Percentiles rank a stretch among this genome's conserved stretches.
Evolutionary conservation across 64 coral and sea anemone species (phyloP).

Genomic region (Platygyra sinensis): DNA sequence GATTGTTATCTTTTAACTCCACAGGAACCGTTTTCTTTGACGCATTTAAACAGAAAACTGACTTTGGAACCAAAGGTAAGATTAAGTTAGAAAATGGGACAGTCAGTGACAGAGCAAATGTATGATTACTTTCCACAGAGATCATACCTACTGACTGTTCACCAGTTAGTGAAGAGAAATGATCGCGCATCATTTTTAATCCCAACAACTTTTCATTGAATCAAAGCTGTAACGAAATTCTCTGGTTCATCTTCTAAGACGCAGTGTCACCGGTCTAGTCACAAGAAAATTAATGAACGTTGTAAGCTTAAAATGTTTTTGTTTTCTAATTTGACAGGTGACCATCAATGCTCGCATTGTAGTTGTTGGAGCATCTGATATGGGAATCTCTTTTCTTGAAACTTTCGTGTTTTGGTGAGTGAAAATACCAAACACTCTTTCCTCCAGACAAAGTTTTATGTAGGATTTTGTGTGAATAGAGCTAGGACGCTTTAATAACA

Average conservation of each 20-base stretch:
- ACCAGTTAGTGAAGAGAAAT: too few relatives aligned
- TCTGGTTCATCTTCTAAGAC: too few relatives aligned
- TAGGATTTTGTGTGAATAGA: too few relatives aligned
- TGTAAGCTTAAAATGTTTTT: neutral
- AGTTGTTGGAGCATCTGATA: constrained; percentile 93
- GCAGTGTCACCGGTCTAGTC: too few relatives aligned
- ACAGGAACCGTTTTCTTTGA: constrained; percentile 89
- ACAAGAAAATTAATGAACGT: neutral
- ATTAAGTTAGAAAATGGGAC: neutral
- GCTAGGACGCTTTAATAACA: too few relatives aligned
- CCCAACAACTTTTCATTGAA: too few relatives aligned
- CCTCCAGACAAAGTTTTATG: too few relatives aligned
- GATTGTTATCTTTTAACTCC: neutral
- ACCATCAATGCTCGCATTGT: constrained; percentile 96
- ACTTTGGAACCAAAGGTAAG: constrained; percentile 97
- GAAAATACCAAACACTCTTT: too few relatives aligned
- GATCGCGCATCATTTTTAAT: too few relatives aligned
- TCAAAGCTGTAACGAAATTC: neutral
- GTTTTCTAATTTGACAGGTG: constrained; percentile 45
- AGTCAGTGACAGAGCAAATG: neutral
- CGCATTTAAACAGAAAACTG: constrained; percentile 95
- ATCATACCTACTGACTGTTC: too few relatives aligned
- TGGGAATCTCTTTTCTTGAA: constrained; percentile 95
- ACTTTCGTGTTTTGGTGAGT: constrained; percentile 91
- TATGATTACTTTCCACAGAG: too few relatives aligned